These are phyloP conservation scores for Agrilus planipennis DNA, from an alignment of 1,140 invertebrate species.

Conservation along the genomic window DNA sequence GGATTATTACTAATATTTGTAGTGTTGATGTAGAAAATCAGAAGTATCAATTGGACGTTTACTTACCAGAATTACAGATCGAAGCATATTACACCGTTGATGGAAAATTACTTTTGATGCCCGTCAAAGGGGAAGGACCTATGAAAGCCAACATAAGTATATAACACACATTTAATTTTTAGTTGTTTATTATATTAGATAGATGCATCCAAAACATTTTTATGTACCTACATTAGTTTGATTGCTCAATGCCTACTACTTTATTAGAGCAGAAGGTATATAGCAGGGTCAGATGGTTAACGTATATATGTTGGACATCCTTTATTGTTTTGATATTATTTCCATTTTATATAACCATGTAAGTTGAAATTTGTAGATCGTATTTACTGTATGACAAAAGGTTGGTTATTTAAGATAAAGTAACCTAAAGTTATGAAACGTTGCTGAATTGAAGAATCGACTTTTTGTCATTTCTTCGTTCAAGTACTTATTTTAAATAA, in stretches of 20 bases:
- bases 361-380: no score
- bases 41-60: constrained; percentile 38
- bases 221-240: no score
- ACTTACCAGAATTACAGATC: constrained; percentile 42
- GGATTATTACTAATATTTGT: constrained; percentile 19
- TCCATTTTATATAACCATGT: no score
- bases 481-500: no score
- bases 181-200: background rate
- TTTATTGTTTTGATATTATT: background rate
- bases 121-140: constrained; percentile 46
- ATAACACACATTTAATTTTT: constrained; percentile 16
- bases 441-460: no score
- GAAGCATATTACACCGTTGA: constrained; percentile 48
- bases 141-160: constrained; percentile 49
- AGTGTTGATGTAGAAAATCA: constrained; percentile 39
- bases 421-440: no score
- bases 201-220: no score
- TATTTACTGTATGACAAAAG: no score
- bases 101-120: constrained; percentile 46
- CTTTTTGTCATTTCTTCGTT: no score
- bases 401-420: no score
- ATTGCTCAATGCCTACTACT: no score
- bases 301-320: background rate
- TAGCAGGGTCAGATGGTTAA: background rate
- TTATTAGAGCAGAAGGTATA: no score